These are phyloP conservation scores for Callochromis pleurospilus DNA, from an alignment of 2,113 vertebrate genomes.

Conservation along the genomic window DNA sequence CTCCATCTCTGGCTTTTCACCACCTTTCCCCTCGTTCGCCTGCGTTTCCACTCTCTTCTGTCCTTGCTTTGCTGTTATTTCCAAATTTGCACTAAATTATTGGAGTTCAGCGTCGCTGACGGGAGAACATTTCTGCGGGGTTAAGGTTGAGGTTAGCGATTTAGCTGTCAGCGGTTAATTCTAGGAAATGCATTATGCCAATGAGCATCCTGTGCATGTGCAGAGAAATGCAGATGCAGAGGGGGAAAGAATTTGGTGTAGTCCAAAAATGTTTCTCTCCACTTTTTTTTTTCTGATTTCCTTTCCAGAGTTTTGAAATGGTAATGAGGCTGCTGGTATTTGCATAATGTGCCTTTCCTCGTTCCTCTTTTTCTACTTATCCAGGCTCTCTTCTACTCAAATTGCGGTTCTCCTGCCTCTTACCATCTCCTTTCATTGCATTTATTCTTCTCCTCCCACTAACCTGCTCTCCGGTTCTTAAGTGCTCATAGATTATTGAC, in stretches of 20 bases:
- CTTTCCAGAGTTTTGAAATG: slow-evolving; percentile 58
- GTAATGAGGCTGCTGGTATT: slow-evolving; percentile 49
- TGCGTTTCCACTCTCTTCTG: neutral
- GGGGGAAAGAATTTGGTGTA: neutral
- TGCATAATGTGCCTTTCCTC: slow-evolving; percentile 52
- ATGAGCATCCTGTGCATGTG: neutral
- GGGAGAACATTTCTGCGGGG: neutral
- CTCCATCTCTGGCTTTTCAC: neutral
- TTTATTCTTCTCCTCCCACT: neutral
- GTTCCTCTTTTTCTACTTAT: slow-evolving; percentile 14
- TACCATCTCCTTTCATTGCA: neutral
- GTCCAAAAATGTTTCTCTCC: slow-evolving; percentile 21
- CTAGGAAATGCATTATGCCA: neutral
- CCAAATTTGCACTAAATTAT: neutral
- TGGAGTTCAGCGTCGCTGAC: neutral
- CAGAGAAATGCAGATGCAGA: neutral
- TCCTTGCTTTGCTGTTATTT: neutral
- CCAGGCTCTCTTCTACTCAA: slow-evolving; percentile 20
- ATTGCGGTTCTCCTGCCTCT: neutral
- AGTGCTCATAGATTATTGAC: slow-evolving; percentile 61
- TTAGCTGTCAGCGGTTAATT: neutral
- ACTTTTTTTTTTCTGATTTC: slow-evolving; percentile 29
- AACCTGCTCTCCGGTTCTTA: slow-evolving; percentile 32
- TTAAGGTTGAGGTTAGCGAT: neutral
- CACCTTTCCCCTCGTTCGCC: neutral